Base-by-base conservation (phyloP, 2,113 vertebrate species). In the Platysteira castanea region DNA sequence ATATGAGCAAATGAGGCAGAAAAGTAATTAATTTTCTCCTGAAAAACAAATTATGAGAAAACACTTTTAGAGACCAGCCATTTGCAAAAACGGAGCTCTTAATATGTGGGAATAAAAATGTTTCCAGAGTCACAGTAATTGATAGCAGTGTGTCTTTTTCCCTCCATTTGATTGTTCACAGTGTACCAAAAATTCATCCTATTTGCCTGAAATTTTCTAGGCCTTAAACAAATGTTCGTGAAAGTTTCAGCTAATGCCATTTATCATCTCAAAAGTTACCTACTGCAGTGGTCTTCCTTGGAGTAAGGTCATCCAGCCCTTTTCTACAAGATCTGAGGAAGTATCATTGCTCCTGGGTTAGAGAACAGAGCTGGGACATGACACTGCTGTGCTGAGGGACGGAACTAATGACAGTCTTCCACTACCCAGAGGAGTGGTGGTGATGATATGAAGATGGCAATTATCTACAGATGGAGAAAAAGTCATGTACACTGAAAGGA, bases 21-120 rank as follows among this genome's bases (percentile, higher is more conserved):
- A 95, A 82, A 69, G 42, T 91, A 95, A 94, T 83, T 93, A 95
- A 94, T 94, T 95, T 94, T 86, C 59, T 83, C 59, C 42, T 70
- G 59, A 59, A 90, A 93, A 95, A 82, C 69, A 93, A 90, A 86
- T 90, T 39, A 76, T 67, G 70, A 63, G 59, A 86, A 87, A 88
- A 47, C 52, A 80, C 50, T 83, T 93, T 50, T 39, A 79, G 59
- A 81, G 60, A 78, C 13, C 8, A 64, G 47, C 11, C 16, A 67
- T 35, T 74, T 77, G 31, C 53, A 86, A 83, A 94, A 95, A 53
- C 20, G 17, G 9, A 81, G 65, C 63, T 71, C 60, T 76, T 87
- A 57, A 31, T 87, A 54, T 50, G 13, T 24, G 35, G 27, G 15
- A 81, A 76, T 53, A 93, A 88, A 91, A 88, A 70, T 65, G 12